phyloP scores from a whole-genome alignment of 2,113 vertebrate species.

The Gymnarchus niloticus region DNA sequence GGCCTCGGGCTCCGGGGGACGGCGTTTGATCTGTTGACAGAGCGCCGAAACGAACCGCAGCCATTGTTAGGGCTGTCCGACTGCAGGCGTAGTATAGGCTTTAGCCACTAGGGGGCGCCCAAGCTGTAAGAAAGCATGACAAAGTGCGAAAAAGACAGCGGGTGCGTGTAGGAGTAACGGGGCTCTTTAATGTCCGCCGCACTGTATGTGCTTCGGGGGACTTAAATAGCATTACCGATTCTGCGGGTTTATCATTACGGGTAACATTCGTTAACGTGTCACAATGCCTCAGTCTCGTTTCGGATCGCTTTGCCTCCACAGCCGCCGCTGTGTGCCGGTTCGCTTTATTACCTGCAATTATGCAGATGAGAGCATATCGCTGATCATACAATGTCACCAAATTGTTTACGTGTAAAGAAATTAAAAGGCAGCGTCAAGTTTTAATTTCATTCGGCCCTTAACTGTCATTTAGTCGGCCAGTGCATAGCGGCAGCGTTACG shows the following conservation, averaged over 20 bases:
- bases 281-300: not conserved
- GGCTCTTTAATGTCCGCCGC: not conserved
- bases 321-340: constrained; percentile 47
- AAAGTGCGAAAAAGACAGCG: not conserved
- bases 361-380: constrained; percentile 43
- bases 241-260: not conserved
- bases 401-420: constrained; percentile 54
- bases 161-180: not conserved
- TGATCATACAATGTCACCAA: constrained; percentile 30
- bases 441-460: constrained; percentile 30
- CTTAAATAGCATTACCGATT: not conserved
- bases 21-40: not conserved
- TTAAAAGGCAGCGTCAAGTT: constrained; percentile 44
- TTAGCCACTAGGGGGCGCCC: constrained; percentile 13
- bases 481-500: not conserved
- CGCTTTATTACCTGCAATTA: constrained; percentile 54
- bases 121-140: not conserved
- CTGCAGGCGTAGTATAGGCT: not conserved
- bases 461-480: constrained; percentile 35
- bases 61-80: not conserved
- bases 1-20: not conserved
- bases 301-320: constrained; percentile 41
- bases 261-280: not conserved
- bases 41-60: not conserved
- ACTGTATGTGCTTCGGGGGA: not conserved